Evolutionary conservation across 2,888 invertebrate species (phyloP), one percentile per base, ranked within the genome.

Genomic region (Drosophila buzzatii): DNA sequence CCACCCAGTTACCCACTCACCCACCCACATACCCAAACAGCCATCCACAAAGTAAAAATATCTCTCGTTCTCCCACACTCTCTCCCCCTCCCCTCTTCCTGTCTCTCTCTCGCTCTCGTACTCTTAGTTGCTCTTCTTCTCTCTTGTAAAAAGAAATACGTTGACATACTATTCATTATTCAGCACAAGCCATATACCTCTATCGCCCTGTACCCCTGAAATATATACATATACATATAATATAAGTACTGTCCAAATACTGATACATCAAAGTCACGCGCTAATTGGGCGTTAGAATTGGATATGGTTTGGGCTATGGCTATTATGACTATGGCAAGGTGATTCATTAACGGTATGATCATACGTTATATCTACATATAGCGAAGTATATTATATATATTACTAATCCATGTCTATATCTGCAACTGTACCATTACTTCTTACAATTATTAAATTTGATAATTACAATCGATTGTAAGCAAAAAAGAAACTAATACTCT

Each of bases 221-320:
- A 39, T 7, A 39, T 14, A 37, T 14, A 39, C 2, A 51, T 49
- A 41, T n/a, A 51, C 31, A 41, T n/a, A 41, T 41, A n/a, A 37
- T 12, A 44, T 35, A 47, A n/a, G n/a, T 47, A 27, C 37, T 47
- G 27, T 14, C 58, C 47, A 49, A 49, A 59, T 35, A 41, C 27
- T 41, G 39, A 49, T 49, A 41, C 31, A 73, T 75, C 63, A 70
- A 74, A 75, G 63, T 75, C 76, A 74, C 59, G 73, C 73, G 70
- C 70, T 53, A 69, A 64, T 60, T 41, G 52, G 63, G 73, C 63
- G 73, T 64, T 60, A 74, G 27, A 75, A 74, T 52, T 64, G 76
- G 70, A 74, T 74, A 76, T 53, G 59, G 56, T 31, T 53, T 33
- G 44, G n/a, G 3, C 49, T 10, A 49, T 33, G 18, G 18, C 31